phyloP scores from a whole-genome alignment of 2,113 vertebrate species.

The Lampris incognitus region DNA sequence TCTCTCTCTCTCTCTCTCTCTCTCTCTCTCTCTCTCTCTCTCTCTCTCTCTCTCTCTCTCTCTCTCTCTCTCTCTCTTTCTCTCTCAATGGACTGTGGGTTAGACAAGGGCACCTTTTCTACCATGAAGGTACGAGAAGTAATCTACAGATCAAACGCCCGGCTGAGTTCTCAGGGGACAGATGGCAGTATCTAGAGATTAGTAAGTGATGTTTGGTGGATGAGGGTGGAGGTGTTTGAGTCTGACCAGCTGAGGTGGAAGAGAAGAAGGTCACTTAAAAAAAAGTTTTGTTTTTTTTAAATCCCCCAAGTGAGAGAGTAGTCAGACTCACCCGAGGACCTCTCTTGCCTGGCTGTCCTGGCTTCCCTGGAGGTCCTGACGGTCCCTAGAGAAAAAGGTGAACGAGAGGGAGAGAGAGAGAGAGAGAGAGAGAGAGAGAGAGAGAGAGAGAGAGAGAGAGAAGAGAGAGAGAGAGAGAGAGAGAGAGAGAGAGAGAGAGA shows the following conservation, averaged over 20 bases:
- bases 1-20: too few species aligned
- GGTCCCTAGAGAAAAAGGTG: conserved; percentile 85
- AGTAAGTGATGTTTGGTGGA: conserved; percentile 17
- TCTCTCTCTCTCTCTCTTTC: too few species aligned
- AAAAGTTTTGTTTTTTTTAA: neutral
- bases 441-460: conserved; percentile 21
- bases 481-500: conserved; percentile 14
- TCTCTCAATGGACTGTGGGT: neutral
- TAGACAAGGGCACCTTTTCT: conserved; percentile 21
- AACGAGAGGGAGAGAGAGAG: conserved; percentile 14
- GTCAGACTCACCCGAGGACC: conserved; percentile 91
- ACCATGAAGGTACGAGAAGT: neutral
- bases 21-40: too few species aligned
- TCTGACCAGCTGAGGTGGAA: neutral
- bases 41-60: too few species aligned
- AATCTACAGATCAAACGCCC: neutral
- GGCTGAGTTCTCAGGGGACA: neutral
- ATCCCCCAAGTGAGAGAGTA: neutral
- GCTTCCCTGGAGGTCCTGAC: conserved; percentile 90
- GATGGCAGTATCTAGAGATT: neutral
- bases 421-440: conserved; percentile 22
- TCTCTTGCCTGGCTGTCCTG: conserved; percentile 89
- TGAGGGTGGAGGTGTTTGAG: conserved; percentile 9
- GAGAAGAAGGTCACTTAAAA: neutral
- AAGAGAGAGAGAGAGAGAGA: conserved; percentile 3